phyloP scores from a whole-genome alignment of 2,113 vertebrate genomes.

The Ramphastos sulfuratus region DNA sequence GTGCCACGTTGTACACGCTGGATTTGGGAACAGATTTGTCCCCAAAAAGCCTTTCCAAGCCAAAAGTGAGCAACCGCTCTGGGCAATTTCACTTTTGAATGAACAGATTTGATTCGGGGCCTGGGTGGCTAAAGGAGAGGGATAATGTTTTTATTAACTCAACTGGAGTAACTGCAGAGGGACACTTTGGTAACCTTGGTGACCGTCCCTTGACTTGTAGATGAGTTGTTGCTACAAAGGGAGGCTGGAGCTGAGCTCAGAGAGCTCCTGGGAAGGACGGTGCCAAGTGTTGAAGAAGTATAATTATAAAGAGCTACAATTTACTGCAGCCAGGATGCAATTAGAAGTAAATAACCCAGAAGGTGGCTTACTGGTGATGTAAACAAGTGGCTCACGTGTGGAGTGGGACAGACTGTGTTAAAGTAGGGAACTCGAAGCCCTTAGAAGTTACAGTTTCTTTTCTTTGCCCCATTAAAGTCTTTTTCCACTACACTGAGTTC shows the following conservation, averaged over 20 bases:
- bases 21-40: neutral
- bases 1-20: accelerated
- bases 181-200: neutral
- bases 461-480: neutral
- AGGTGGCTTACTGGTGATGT: neutral
- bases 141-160: neutral
- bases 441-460: neutral
- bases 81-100: neutral
- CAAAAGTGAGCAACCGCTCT: neutral
- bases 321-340: slow-evolving; percentile 21
- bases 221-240: neutral
- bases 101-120: neutral
- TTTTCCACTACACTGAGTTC: neutral
- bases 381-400: neutral
- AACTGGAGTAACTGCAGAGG: neutral
- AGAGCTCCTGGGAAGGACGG: neutral
- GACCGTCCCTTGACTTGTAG: neutral
- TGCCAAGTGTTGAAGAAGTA: neutral
- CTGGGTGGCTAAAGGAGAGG: neutral
- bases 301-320: slow-evolving; percentile 15
- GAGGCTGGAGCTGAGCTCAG: neutral
- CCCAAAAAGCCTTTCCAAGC: neutral
- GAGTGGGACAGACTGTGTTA: neutral
- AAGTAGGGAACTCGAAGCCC: neutral
- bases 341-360: neutral